A percentile compares a stretch with the other conserved stretches of the same genome.
Evolutionary conservation across 1,140 invertebrate species (phyloP).

Genomic region (Ceratina australensis): DNA sequence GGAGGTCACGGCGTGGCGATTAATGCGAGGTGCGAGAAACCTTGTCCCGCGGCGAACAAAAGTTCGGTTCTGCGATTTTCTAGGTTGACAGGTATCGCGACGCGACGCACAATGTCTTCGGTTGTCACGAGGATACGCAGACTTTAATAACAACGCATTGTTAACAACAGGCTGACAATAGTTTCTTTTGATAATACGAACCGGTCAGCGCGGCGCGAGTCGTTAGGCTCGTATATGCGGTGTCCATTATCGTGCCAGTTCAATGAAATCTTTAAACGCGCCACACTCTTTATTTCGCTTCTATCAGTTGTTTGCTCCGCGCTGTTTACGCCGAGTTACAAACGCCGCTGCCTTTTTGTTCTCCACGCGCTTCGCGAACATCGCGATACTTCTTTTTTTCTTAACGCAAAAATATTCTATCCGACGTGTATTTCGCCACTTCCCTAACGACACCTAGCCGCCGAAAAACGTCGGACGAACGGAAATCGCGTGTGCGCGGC

Average conservation of each 20-base stretch:
- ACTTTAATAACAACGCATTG: slow-evolving; percentile 73
- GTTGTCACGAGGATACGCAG: slow-evolving; percentile 41
- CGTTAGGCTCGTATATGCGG: slow-evolving; percentile 50
- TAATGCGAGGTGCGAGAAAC: slow-evolving; percentile 32
- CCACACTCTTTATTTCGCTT: slow-evolving; percentile 66
- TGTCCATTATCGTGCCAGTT: slow-evolving; percentile 69
- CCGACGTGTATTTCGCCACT: neutral
- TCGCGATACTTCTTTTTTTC: slow-evolving; percentile 2
- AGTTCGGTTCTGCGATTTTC: slow-evolving; percentile 40
- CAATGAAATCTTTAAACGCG: slow-evolving; percentile 74
- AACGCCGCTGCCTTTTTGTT: slow-evolving; percentile 44
- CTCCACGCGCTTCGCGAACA: neutral
- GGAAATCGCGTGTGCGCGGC: slow-evolving; percentile 22
- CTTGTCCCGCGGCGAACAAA: slow-evolving; percentile 27
- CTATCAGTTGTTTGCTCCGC: slow-evolving; percentile 73
- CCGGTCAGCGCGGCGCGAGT: slow-evolving; percentile 49
- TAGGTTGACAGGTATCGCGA: slow-evolving; percentile 5
- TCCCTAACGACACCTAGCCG: slow-evolving; percentile 31
- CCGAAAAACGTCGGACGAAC: slow-evolving; percentile 38
- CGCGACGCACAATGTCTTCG: slow-evolving; percentile 43
- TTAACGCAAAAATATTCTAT: neutral
- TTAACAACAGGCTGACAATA: slow-evolving; percentile 74
- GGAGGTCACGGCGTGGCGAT: slow-evolving; percentile 35
- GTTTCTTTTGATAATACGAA: slow-evolving; percentile 75
- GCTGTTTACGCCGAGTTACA: slow-evolving; percentile 65